Evolutionary conservation across 2,888 invertebrate species (phyloP).

Genomic region (Cantharis flavilabris): DNA sequence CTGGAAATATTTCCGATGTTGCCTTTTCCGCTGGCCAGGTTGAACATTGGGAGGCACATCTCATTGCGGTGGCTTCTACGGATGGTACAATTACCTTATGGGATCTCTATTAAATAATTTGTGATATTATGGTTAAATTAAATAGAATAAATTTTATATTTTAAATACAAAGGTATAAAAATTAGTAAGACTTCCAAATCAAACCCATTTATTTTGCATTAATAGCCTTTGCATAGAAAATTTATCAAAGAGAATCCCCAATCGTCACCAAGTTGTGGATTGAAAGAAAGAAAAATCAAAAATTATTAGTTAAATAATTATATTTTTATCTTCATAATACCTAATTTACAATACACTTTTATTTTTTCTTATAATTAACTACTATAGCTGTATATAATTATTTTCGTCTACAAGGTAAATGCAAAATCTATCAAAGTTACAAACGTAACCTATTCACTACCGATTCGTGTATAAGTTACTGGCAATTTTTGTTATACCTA

Average conservation of each 20-base stretch:
- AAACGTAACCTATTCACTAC: constrained; percentile 21
- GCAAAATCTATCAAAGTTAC: constrained; percentile 30
- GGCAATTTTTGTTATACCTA: constrained; percentile 2
- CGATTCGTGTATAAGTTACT: constrained; percentile 14
- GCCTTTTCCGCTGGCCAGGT: constrained; percentile 70
- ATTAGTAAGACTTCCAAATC: no score
- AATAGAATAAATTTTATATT: neutral
- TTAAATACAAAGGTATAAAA: no score
- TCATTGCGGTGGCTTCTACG: constrained; percentile 78
- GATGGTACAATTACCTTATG: constrained; percentile 79
- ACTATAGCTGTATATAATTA: constrained; percentile 24
- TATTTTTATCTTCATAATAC: constrained; percentile 22
- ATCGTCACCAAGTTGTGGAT: no score
- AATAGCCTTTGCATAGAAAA: no score
- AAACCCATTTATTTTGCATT: no score
- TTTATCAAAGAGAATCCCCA: no score
- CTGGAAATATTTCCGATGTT: constrained; percentile 71
- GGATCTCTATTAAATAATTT: constrained; percentile 72
- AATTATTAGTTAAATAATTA: constrained; percentile 26
- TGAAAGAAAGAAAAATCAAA: neutral
- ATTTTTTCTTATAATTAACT: constrained; percentile 24
- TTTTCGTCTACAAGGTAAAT: constrained; percentile 27
- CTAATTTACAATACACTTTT: constrained; percentile 28
- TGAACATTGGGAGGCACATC: constrained; percentile 68
- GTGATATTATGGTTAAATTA: neutral